A percentile compares a stretch with the other conserved stretches of the same genome.
Conservation (phyloP, 2,113 vertebrate genomes). For the Psilopogon haemacephalus region DNA sequence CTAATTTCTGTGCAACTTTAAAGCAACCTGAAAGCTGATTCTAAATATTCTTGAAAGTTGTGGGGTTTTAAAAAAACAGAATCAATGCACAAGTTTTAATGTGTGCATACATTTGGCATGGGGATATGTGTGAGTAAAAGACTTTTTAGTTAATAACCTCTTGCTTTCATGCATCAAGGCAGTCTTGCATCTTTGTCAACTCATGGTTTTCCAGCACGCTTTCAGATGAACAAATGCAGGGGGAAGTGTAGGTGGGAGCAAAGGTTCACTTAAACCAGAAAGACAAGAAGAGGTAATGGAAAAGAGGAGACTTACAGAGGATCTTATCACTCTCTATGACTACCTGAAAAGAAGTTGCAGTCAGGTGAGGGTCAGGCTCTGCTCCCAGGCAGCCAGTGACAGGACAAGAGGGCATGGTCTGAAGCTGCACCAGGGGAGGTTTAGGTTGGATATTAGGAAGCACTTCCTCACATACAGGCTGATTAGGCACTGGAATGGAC, state of each 20-base stretch:
- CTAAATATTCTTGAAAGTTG: no score
- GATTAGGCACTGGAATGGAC: no score
- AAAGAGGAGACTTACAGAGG: no score
- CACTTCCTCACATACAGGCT: no score
- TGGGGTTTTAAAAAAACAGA: neutral
- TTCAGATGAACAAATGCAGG: conserved; percentile 14
- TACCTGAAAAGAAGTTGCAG: no score
- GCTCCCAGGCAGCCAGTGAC: no score
- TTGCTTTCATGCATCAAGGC: neutral
- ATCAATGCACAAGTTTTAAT: neutral
- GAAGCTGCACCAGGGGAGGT: no score
- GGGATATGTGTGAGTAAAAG: neutral
- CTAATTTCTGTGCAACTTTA: neutral
- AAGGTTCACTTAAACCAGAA: neutral
- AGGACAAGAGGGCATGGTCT: no score
- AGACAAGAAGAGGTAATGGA: neutral
- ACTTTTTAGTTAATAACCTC: neutral
- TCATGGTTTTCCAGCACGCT: neutral
- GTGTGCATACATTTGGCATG: neutral
- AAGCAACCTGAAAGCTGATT: neutral
- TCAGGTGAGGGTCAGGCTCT: no score
- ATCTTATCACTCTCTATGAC: no score
- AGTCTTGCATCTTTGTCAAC: neutral
- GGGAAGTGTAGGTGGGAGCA: neutral
- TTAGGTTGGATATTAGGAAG: no score